Evolutionary conservation across 2,888 invertebrate species (phyloP).

Genomic region (Deroplatys truncata): DNA sequence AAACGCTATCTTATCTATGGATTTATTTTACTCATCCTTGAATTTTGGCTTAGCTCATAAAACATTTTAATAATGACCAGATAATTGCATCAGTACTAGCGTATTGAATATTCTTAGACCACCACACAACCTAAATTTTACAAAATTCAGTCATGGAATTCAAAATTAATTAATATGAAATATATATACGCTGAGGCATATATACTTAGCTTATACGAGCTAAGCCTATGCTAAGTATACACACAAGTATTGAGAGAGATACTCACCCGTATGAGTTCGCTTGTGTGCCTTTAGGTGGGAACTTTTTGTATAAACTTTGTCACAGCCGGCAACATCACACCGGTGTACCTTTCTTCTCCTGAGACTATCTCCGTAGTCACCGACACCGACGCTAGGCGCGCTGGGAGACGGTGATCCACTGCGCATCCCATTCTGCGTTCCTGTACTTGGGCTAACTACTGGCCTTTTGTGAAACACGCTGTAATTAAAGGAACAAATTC

Average conservation of each 20-base stretch:
- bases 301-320: constrained; percentile 61
- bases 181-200: too few relatives aligned
- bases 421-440: constrained; percentile 21
- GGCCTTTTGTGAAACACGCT: constrained; percentile 46
- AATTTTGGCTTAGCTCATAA: too few relatives aligned
- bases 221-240: too few relatives aligned
- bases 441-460: constrained; percentile 39
- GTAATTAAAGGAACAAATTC: constrained; percentile 25
- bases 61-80: too few relatives aligned
- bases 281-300: constrained; percentile 64
- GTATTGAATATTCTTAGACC: too few relatives aligned
- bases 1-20: too few relatives aligned
- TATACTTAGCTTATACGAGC: too few relatives aligned
- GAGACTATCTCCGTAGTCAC: constrained; percentile 47
- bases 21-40: too few relatives aligned
- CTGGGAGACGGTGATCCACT: constrained; percentile 20
- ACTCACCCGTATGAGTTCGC: constrained; percentile 59
- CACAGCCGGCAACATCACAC: constrained; percentile 56
- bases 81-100: too few relatives aligned
- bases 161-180: too few relatives aligned
- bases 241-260: neutral
- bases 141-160: too few relatives aligned
- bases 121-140: too few relatives aligned
- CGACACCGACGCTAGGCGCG: constrained; percentile 36
- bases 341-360: constrained; percentile 52